These are phyloP conservation scores for Euglossa dilemma DNA, from an alignment of 1,140 invertebrate genomes.

Conservation along the genomic window DNA sequence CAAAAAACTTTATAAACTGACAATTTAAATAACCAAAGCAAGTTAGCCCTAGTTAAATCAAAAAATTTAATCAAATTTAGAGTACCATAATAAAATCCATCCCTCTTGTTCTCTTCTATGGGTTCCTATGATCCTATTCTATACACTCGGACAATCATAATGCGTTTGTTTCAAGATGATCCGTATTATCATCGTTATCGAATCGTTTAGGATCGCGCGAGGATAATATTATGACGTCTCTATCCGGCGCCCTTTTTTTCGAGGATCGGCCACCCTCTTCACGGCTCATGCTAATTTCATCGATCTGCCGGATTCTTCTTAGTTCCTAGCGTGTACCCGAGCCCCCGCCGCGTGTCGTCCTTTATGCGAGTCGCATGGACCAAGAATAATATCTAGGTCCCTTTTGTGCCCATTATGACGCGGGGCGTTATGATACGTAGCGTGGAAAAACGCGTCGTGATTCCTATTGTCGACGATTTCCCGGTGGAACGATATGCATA, in stretches of 20 bases:
- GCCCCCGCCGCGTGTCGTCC: constrained; percentile 65
- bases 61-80: no score
- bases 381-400: constrained; percentile 25
- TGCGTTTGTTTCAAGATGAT: not conserved
- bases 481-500: constrained; percentile 7
- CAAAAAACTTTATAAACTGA: no score
- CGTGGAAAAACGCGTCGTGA: not conserved
- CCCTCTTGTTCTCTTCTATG: no score
- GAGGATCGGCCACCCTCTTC: constrained; percentile 61
- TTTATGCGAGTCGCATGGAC: constrained; percentile 39
- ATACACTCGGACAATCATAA: not conserved
- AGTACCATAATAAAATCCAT: no score
- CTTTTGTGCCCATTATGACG: constrained; percentile 12
- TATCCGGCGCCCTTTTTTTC: constrained; percentile 69
- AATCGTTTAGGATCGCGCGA: constrained; percentile 52
- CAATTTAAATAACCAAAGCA: no score
- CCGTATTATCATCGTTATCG: constrained; percentile 11
- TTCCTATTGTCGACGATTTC: not conserved
- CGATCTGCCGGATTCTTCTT: constrained; percentile 67
- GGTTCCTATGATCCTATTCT: no score
- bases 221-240: constrained; percentile 80
- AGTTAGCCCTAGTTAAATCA: no score
- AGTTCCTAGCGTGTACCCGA: constrained; percentile 50
- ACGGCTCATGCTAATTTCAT: constrained; percentile 79
- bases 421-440: not conserved